phyloP scores from a whole-genome alignment of 2,113 vertebrate genomes.

The Diadophis punctatus region DNA sequence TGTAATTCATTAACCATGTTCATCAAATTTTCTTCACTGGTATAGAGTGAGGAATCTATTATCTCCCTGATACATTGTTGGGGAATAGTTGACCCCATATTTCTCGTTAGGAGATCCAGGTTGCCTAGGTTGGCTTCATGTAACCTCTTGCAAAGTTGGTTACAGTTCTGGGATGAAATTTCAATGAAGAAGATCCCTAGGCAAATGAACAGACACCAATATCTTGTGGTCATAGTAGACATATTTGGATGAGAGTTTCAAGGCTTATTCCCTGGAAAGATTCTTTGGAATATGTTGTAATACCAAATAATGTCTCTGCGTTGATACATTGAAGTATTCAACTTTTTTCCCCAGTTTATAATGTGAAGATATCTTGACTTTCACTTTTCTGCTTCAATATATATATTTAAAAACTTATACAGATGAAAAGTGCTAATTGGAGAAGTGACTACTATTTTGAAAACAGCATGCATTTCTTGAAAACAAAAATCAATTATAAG shows the following conservation, averaged over 20 bases:
- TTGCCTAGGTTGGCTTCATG: conserved; percentile 8
- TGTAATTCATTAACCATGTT: neutral
- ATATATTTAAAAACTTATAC: neutral
- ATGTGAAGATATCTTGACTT: conserved; percentile 53
- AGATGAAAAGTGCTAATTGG: neutral
- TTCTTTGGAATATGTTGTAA: neutral
- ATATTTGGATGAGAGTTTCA: neutral
- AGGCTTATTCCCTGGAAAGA: neutral
- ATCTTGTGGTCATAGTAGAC: conserved; percentile 36
- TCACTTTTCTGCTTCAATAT: neutral
- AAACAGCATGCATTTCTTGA: neutral
- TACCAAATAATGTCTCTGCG: neutral
- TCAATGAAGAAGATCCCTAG: conserved; percentile 29
- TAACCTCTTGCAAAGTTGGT: neutral
- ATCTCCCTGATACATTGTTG: conserved; percentile 35
- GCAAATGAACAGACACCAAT: neutral
- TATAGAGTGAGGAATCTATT: neutral
- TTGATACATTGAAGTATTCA: neutral
- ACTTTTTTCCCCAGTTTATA: neutral
- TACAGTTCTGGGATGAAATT: conserved; percentile 1
- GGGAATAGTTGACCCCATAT: neutral
- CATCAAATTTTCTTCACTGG: neutral
- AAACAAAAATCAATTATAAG: neutral
- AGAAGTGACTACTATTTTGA: neutral
- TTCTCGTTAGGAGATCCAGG: conserved; percentile 12